Base-by-base conservation (phyloP, 1,140 invertebrate species). In the Potamilus streckersoni region DNA sequence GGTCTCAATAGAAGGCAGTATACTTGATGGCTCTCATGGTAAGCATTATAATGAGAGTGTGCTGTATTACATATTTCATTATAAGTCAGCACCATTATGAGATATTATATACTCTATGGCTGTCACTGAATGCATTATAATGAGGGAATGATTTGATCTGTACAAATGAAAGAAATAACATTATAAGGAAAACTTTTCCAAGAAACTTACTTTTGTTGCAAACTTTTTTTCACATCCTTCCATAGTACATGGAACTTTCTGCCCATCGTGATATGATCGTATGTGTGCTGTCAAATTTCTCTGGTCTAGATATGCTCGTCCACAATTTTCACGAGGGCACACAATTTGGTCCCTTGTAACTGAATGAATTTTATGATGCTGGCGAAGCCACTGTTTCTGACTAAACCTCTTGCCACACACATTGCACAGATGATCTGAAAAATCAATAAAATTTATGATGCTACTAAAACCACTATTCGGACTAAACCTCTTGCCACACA, bases 261-360 rank as follows among this genome's bases (percentile, higher is more conserved):
- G 63, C 2, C 77, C 77, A 61, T 80, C 79, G 66, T 83, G 82
- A 73, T 82, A 83, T 49, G 80, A 79, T 62, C 74, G 69, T 19
- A 83, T 59, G 60, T 83, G 82, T 55, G 79, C 74, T 6, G 49
- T 74, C 55, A 83, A 72, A 72, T 83, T 83, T 17, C 79, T 61
- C 59, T 77, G 60, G n/a, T 78, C 73, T 6, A 76, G 65, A 64
- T 83, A 83, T 17, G 49, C 69, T 13, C 82, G 66, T 11, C 66
- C 66, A 69, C 82, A 83, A 57, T 75, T 76, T 2, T 82, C 82
- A 27, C 68, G 67, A 16, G 74, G 61, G 71, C 82, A 83, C 16
- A 63, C 62, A 58, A 73, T 79, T 19, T 78, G 61, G 1, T 63
- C n/a, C 20, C 80, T 62, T 14, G 60, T 38, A 2, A 71, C 74